Conservation (phyloP, 53 echinoderm and acorn worm genomes). For the Apostichopus leukothele region DNA sequence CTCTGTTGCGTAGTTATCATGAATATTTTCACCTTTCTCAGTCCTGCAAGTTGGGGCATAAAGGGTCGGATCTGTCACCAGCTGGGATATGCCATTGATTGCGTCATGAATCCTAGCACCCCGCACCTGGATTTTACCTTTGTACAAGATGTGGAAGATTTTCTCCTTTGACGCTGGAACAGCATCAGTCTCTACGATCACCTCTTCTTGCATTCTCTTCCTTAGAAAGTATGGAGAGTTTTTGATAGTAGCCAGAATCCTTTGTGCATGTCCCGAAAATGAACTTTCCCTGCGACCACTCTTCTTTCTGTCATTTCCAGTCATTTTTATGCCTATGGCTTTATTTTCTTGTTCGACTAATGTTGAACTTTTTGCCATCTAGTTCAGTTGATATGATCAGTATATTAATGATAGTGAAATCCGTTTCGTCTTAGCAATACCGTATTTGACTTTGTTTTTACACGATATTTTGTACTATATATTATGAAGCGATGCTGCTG, state of each 20-base stretch:
- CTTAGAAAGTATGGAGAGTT: slow-evolving; percentile 42
- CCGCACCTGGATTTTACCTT: slow-evolving; percentile 35
- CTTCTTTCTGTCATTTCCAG: slow-evolving; percentile 21
- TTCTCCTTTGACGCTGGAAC: not conserved
- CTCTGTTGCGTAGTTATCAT: slow-evolving; percentile 35
- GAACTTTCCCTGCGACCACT: not conserved
- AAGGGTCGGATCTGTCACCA: slow-evolving; percentile 33
- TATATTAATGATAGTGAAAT: no score
- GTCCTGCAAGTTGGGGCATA: slow-evolving; percentile 46
- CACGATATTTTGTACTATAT: no score
- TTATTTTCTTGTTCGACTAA: not conserved
- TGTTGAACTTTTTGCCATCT: slow-evolving; percentile 5
- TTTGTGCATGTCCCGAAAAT: slow-evolving; percentile 32
- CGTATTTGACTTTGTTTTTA: no score
- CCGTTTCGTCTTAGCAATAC: no score
- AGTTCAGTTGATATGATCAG: no score
- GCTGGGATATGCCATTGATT: slow-evolving; percentile 16
- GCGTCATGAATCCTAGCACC: slow-evolving; percentile 43
- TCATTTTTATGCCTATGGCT: slow-evolving; percentile 1
- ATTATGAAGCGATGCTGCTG: no score
- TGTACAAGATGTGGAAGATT: slow-evolving; percentile 24
- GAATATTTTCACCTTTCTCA: slow-evolving; percentile 37
- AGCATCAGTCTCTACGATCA: not conserved
- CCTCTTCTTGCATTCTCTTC: slow-evolving; percentile 13
- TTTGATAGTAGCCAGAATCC: slow-evolving; percentile 35